Base-by-base conservation (phyloP, 2,113 vertebrate species). In the Neolamprologus falcicula region DNA sequence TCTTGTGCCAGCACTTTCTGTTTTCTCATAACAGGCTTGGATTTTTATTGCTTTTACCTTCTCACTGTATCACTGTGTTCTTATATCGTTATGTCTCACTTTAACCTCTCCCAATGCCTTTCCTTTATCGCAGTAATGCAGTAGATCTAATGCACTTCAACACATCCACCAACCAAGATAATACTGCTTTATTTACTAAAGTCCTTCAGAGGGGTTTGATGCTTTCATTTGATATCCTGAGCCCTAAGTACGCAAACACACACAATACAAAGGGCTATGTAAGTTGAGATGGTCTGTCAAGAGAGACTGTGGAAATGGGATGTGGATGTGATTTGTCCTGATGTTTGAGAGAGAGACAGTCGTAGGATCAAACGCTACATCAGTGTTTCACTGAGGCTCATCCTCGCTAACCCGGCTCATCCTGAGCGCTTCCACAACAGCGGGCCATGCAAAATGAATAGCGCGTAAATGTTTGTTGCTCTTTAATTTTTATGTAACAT, bases 401-500 rank as follows among this genome's bases (percentile, higher is more conserved):
- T 90, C 88, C 63, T 84, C 76, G 57, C 42, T n/a, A 68, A 54
- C 80, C 86, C 66, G 17, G 86, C 88, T 84, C 53, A 63, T 89
- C 92, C 40, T 33, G 5, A 7, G 73, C 63, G 24, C 82, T 59
- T 87, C 73, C 80, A 78, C 54, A 21, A 87, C 85, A 45, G 81
- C 82, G 61, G 28, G 53, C 14, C 87, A 90, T 94, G 89, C 82
- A 94, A 94, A 93, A 93, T 90, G 83, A 90, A 96, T 89, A 73
- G 73, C 92, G 68, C 91, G 90, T 89, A 93, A 96, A 93, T 92
- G 92, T 94, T 93, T 94, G 93, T 95, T 92, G 93, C 88, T 92
- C 86, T 96, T 95, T 95, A 93, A 95, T 94, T 96, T 94, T 93
- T 87, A 93, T 93, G 93, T 94, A 79, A 66, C 93, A 95, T 96